These are phyloP conservation scores for Limosa lapponica DNA, from an alignment of 2,797 vertebrate genomes.

Conservation along the genomic window DNA sequence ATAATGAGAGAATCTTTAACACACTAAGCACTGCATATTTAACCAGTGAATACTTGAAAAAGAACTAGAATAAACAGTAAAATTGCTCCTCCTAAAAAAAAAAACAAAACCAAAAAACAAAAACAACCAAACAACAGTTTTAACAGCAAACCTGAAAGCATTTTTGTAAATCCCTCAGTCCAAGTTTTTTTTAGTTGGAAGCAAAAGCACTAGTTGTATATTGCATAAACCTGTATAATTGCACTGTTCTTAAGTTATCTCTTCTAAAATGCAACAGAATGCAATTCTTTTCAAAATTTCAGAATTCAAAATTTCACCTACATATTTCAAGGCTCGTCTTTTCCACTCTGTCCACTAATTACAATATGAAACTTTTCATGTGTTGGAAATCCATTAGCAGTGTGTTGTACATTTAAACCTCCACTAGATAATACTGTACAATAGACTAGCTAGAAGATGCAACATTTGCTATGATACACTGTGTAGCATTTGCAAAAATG, in stretches of 20 bases:
- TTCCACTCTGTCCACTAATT: neutral
- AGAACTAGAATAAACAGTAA: neutral
- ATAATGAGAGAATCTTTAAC: neutral
- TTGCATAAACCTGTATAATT: too few relatives aligned
- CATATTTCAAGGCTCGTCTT: neutral
- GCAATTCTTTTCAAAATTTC: neutral
- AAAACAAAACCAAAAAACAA: neutral
- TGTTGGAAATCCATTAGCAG: neutral
- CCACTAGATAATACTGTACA: neutral
- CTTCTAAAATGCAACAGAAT: neutral
- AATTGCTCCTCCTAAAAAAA: neutral
- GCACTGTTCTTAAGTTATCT: neutral
- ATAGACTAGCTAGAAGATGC: neutral
- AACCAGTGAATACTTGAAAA: neutral
- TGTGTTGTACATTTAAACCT: neutral
- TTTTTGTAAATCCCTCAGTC: neutral
- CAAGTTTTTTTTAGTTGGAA: neutral
- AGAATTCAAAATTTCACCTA: neutral
- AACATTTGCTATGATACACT: neutral
- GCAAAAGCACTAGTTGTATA: neutral
- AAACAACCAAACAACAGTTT: neutral
- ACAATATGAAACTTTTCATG: neutral
- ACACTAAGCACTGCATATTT: neutral
- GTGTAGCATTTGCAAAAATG: neutral
- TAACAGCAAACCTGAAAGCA: neutral